phyloP scores from a whole-genome alignment of 2,888 invertebrate genomes.

The Chrysolina americana region DNA sequence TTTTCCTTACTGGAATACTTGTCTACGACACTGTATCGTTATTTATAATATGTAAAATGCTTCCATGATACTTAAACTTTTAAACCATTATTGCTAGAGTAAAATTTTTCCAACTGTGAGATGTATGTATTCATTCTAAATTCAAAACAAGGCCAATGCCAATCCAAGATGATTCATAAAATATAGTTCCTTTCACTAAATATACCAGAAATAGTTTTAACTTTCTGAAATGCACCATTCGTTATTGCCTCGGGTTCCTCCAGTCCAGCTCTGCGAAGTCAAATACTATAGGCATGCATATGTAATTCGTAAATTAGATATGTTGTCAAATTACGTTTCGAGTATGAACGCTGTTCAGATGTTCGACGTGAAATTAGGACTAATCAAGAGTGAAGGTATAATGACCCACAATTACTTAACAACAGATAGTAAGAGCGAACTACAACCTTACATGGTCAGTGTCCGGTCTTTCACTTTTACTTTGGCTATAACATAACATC shows the following conservation, averaged over 20 bases:
- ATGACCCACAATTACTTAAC: slow-evolving; percentile 22
- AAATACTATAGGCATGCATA: neutral
- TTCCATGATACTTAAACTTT: too few species aligned
- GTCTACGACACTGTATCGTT: too few species aligned
- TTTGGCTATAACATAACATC: slow-evolving; percentile 17
- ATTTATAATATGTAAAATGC: too few species aligned
- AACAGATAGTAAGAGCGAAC: slow-evolving; percentile 31
- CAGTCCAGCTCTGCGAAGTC: neutral
- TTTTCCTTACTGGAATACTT: too few species aligned
- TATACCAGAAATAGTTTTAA: neutral
- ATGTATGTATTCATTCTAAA: too few species aligned
- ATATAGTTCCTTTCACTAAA: too few species aligned
- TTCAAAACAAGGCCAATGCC: too few species aligned
- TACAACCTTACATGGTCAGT: slow-evolving; percentile 32
- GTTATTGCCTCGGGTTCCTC: neutral
- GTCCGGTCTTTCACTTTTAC: slow-evolving; percentile 34
- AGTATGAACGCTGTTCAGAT: neutral
- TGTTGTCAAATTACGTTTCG: slow-evolving; percentile 13
- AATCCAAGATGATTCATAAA: too few species aligned
- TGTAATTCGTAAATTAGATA: neutral
- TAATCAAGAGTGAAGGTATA: slow-evolving; percentile 21
- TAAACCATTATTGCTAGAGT: too few species aligned
- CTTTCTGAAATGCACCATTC: neutral
- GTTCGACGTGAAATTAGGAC: slow-evolving; percentile 5
- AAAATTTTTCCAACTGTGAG: too few species aligned